Percentiles rank a stretch among this genome's conserved stretches.
These are phyloP conservation scores for Leptopilina drosophilae DNA, from an alignment of 2,888 invertebrate species.

Conservation along the genomic window DNA sequence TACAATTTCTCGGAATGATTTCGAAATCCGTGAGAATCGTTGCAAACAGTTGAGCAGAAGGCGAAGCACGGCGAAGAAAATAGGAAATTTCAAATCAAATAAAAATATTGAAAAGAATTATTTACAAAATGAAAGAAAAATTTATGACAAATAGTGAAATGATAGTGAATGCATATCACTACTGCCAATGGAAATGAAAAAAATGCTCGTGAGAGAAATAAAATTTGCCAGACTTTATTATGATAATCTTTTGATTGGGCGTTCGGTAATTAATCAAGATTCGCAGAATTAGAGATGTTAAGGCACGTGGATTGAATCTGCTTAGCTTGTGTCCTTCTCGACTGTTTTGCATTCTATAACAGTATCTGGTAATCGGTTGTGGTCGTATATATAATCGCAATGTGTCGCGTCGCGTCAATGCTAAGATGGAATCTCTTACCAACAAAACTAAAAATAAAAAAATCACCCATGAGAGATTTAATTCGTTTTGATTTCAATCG, in stretches of 20 bases:
- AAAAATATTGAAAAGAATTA: not conserved
- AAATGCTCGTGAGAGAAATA: not conserved
- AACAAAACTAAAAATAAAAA: slow-evolving; percentile 28
- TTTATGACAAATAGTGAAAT: not conserved
- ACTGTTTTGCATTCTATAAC: slow-evolving; percentile 51
- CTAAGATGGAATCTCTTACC: slow-evolving; percentile 36
- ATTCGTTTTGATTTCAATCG: slow-evolving; percentile 39
- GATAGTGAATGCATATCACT: not conserved
- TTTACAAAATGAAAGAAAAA: not conserved
- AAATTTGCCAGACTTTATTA: not conserved
- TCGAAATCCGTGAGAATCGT: slow-evolving; percentile 38
- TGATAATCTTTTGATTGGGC: not conserved
- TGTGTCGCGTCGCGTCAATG: slow-evolving; percentile 55
- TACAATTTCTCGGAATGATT: slow-evolving; percentile 34
- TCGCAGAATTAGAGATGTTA: slow-evolving; percentile 41
- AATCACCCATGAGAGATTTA: slow-evolving; percentile 16
- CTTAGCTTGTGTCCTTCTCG: slow-evolving; percentile 46
- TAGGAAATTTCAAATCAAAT: not conserved
- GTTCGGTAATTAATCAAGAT: slow-evolving; percentile 23
- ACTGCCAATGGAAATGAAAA: not conserved
- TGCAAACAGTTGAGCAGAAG: not conserved
- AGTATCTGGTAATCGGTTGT: slow-evolving; percentile 51
- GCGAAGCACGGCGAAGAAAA: slow-evolving; percentile 6
- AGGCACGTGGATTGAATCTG: slow-evolving; percentile 49
- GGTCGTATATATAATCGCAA: slow-evolving; percentile 56